phyloP scores from a whole-genome alignment of 2,797 vertebrate genomes.

The Semaprochilodus insignis region DNA sequence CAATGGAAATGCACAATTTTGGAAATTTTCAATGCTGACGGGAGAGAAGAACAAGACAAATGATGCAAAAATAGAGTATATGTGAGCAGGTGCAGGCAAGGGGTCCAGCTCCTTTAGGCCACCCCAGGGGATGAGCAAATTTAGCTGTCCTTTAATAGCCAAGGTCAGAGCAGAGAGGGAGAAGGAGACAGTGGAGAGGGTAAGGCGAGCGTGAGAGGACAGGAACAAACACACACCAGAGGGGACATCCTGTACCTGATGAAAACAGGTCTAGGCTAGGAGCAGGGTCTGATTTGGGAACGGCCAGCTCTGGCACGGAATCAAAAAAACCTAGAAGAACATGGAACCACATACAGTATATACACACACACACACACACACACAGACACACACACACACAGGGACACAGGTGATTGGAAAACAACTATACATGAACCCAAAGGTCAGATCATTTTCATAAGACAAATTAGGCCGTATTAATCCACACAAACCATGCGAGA shows the following conservation, averaged over 20 bases:
- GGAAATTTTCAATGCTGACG: slow-evolving; percentile 14
- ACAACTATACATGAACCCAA: slow-evolving; percentile 78
- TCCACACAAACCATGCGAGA: slow-evolving; percentile 59
- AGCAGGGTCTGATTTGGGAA: slow-evolving; percentile 80
- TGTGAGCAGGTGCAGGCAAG: slow-evolving; percentile 40
- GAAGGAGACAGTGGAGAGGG: slow-evolving; percentile 40
- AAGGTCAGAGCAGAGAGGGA: slow-evolving; percentile 51
- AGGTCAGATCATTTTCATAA: slow-evolving; percentile 53
- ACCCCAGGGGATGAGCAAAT: slow-evolving; percentile 34
- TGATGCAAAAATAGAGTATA: too few relatives aligned
- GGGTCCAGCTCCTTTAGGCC: slow-evolving; percentile 30
- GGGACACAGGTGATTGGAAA: slow-evolving; percentile 55
- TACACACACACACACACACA: slow-evolving; percentile 58
- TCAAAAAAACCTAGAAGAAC: slow-evolving; percentile 94
- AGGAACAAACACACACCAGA: neutral
- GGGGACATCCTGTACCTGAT: slow-evolving; percentile 85
- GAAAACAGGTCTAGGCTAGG: slow-evolving; percentile 94
- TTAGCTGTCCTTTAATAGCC: slow-evolving; percentile 46
- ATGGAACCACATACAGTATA: slow-evolving; percentile 66
- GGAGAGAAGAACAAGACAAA: neutral
- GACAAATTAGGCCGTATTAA: slow-evolving; percentile 41
- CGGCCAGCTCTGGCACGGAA: slow-evolving; percentile 84
- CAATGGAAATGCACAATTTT: too few relatives aligned
- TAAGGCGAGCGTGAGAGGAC: neutral
- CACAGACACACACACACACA: slow-evolving; percentile 40